These are phyloP conservation scores for Psilanteris sp. DNA, from an alignment of 1,140 invertebrate species.

Conservation along the genomic window DNA sequence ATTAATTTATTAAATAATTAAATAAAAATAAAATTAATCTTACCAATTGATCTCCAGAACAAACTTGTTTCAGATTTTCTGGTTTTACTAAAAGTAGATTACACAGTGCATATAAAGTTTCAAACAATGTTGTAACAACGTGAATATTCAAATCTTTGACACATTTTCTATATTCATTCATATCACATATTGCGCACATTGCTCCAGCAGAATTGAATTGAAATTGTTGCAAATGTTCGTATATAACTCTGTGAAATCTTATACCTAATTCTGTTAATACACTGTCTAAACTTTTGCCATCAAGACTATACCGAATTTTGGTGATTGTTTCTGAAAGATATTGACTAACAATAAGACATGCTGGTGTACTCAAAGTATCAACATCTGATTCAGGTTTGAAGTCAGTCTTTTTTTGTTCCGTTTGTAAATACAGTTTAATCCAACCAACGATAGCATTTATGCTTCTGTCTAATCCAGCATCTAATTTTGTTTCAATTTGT, in stretches of 20 bases:
- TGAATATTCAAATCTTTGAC: slow-evolving; percentile 87
- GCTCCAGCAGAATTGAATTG: slow-evolving; percentile 97
- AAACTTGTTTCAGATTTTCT: slow-evolving; percentile 97
- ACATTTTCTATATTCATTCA: slow-evolving; percentile 95
- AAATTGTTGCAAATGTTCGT: slow-evolving; percentile 96
- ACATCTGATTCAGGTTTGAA: slow-evolving; percentile 95
- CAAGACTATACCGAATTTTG: slow-evolving; percentile 91
- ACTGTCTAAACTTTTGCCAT: slow-evolving; percentile 95
- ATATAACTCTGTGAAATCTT: slow-evolving; percentile 95
- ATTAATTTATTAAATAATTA: no score
- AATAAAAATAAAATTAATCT: no score
- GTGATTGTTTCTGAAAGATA: slow-evolving; percentile 89
- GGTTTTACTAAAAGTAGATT: slow-evolving; percentile 97
- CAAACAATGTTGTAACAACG: slow-evolving; percentile 92
- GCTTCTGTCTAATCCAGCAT: slow-evolving; percentile 93
- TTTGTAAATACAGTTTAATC: slow-evolving; percentile 93
- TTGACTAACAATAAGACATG: slow-evolving; percentile 92
- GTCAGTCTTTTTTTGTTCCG: slow-evolving; percentile 97
- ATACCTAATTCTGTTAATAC: slow-evolving; percentile 94
- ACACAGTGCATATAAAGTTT: slow-evolving; percentile 96
- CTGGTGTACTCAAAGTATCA: slow-evolving; percentile 88
- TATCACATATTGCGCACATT: slow-evolving; percentile 98
- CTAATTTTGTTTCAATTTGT: slow-evolving; percentile 94
- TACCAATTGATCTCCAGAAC: slow-evolving; percentile 95
- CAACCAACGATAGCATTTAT: slow-evolving; percentile 93